Percentiles rank a stretch among this genome's conserved stretches.
Conservation (phyloP, 2,888 invertebrate species). For the Drosophila pegasa region DNA sequence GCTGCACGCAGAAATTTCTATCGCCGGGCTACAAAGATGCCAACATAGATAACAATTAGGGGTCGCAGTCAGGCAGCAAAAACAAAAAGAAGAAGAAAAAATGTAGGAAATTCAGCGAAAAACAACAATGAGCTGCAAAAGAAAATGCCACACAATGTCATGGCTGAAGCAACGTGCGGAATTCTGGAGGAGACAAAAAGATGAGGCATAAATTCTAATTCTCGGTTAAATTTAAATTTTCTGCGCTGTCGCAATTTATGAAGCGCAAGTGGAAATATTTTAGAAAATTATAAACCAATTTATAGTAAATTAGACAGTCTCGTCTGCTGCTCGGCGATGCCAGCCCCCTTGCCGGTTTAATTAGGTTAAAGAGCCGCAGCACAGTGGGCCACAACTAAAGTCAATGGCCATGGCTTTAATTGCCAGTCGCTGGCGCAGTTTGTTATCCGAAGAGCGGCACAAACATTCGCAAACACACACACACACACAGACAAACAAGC, state of each 20-base stretch:
- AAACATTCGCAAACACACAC: conserved; percentile 7
- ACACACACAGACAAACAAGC: background rate
- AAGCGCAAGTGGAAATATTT: conserved; percentile 55
- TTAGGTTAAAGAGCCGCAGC: conserved; percentile 70
- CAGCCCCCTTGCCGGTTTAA: conserved; percentile 64
- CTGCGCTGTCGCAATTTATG: conserved; percentile 44
- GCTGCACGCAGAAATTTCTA: conserved; percentile 49
- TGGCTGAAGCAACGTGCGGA: conserved; percentile 12
- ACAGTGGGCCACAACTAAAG: conserved; percentile 40
- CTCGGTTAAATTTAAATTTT: conserved; percentile 55
- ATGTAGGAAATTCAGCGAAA: conserved; percentile 8
- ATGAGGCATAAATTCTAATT: conserved; percentile 64
- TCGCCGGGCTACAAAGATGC: conserved; percentile 48
- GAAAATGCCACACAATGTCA: conserved; percentile 40
- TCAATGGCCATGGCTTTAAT: conserved; percentile 63
- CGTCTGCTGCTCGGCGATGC: background rate
- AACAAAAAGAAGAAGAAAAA: background rate
- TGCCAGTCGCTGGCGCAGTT: conserved; percentile 55
- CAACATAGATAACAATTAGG: conserved; percentile 75
- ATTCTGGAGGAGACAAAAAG: conserved; percentile 35
- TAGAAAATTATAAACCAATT: conserved; percentile 69
- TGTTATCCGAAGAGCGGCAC: conserved; percentile 32
- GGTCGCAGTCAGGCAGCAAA: conserved; percentile 17
- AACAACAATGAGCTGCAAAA: conserved; percentile 17
- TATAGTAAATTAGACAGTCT: conserved; percentile 58